Evolutionary conservation across 1,140 invertebrate genomes (phyloP).

Genomic region (Heterodera carotae): DNA sequence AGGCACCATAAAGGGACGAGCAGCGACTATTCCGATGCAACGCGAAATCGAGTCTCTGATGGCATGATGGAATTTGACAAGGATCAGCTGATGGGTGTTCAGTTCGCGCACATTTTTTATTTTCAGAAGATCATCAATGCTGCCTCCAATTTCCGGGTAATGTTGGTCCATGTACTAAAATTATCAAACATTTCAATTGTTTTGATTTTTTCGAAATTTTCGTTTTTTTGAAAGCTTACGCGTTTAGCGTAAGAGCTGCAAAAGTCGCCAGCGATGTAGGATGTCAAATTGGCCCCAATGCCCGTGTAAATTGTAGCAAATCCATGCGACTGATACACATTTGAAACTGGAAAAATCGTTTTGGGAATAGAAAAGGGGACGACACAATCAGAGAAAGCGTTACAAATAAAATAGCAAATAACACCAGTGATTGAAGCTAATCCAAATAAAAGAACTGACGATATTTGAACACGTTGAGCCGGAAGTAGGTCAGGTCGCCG

Average conservation of each 20-base stretch:
- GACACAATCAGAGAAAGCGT: too few species aligned
- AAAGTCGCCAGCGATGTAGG: conserved; percentile 34
- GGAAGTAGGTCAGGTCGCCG: conserved; percentile 58
- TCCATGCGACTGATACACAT: conserved; percentile 47
- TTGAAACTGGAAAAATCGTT: conserved; percentile 46
- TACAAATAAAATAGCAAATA: too few species aligned
- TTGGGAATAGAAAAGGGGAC: too few species aligned
- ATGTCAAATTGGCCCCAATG: conserved; percentile 41
- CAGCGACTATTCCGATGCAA: conserved; percentile 40
- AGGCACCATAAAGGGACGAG: conserved; percentile 51
- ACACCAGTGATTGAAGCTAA: too few species aligned
- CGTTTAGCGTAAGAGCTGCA: too few species aligned
- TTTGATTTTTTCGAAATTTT: neutral
- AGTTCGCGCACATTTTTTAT: conserved; percentile 36
- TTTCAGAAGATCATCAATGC: conserved; percentile 46
- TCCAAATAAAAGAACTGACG: conserved; percentile 30
- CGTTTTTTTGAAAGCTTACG: too few species aligned
- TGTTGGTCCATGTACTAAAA: conserved; percentile 55
- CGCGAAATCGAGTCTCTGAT: conserved; percentile 50
- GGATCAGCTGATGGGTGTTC: conserved; percentile 22
- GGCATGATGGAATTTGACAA: conserved; percentile 46
- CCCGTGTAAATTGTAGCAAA: conserved; percentile 45
- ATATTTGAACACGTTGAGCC: conserved; percentile 58
- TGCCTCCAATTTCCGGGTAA: conserved; percentile 60
- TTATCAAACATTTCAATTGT: too few species aligned